Base-by-base conservation (phyloP, 2,888 invertebrate species). In the Erynnis tages region DNA sequence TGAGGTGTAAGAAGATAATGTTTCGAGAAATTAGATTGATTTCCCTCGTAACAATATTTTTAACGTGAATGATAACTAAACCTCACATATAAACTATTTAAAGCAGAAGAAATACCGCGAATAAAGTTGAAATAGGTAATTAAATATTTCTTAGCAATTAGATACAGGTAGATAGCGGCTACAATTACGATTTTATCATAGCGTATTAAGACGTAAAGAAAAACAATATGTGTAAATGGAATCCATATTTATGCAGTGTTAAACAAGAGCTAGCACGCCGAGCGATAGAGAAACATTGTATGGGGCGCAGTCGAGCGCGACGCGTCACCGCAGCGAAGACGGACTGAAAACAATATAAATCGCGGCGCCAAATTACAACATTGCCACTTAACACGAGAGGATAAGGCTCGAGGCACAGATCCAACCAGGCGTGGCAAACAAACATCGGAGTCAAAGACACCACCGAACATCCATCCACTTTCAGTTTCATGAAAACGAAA, bases 401-500 rank as follows among this genome's bases (percentile, higher is more conserved):
- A 79, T 78, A 67, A 76, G 65, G 68, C 66, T 68, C 65, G 67
- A 62, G 63, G 69, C 67, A 71, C 62, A 65, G 60, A 64, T 64
- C 71, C 85, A 80, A 74, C 86, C 79, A 80, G 75, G 70, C 86
- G 77, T 84, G 78, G 76, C 86, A 87, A 88, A 87, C 84, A 88
- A 87, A 86, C 87, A 85, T 70, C 62, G 69, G 77, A 86, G 87
- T 86, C 86, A 87, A 84, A 81, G 85, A 86, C 87, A 86, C 73
- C 72, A 75, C 87, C 85, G 82, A 87, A 88, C 88, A 83, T 83
- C 81, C 71, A 73, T 69, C 64, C 76, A 83, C 89, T 88, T 85
- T 89, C 86, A 76, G 82, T 89, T 88, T 88, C 87, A 73, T 76
- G 82, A 87, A 87, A 88, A 79, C 75, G 88, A 89, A 86, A 88